A percentile compares a stretch with the other conserved stretches of the same genome.
Evolutionary conservation across 1,140 invertebrate species (phyloP).

Genomic region (Caenorhabditis brenneri): DNA sequence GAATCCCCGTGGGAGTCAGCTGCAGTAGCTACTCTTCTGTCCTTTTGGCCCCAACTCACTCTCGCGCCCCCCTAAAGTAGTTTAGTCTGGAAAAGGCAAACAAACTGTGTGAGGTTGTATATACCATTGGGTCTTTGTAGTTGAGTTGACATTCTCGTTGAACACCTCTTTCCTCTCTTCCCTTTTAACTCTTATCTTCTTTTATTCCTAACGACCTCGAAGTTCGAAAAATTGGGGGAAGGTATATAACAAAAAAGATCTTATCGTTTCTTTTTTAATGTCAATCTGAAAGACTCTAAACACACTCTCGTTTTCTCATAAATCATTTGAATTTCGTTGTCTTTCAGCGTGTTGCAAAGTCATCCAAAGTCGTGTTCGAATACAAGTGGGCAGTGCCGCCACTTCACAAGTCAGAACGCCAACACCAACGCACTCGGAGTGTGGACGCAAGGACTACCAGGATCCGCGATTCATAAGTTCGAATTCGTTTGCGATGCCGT

Average conservation of each 20-base stretch:
- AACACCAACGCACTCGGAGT: slow-evolving; percentile 11
- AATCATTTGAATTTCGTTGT: not conserved
- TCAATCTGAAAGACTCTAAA: not conserved
- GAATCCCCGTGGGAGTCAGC: slow-evolving; percentile 11
- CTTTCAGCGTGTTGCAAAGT: slow-evolving; percentile 40
- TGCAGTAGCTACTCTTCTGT: not conserved
- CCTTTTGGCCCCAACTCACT: not conserved
- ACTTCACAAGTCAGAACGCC: slow-evolving; percentile 25
- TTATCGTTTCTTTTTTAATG: not conserved
- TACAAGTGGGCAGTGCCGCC: slow-evolving; percentile 8
- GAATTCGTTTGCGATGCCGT: slow-evolving; percentile 32
- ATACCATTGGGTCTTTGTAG: not conserved
- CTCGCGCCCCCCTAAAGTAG: not conserved
- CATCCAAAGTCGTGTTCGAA: slow-evolving; percentile 22
- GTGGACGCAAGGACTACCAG: slow-evolving; percentile 34
- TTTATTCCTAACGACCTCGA: not conserved
- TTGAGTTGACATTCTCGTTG: too few relatives aligned
- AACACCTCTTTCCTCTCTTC: not conserved
- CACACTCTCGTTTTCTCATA: not conserved
- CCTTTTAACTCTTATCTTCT: not conserved
- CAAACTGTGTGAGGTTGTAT: not conserved
- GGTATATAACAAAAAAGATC: not conserved
- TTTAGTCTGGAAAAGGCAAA: not conserved
- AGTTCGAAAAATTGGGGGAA: not conserved
- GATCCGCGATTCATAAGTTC: not conserved